phyloP scores from a whole-genome alignment of 2,888 invertebrate genomes.

The Lottia scabra region DNA sequence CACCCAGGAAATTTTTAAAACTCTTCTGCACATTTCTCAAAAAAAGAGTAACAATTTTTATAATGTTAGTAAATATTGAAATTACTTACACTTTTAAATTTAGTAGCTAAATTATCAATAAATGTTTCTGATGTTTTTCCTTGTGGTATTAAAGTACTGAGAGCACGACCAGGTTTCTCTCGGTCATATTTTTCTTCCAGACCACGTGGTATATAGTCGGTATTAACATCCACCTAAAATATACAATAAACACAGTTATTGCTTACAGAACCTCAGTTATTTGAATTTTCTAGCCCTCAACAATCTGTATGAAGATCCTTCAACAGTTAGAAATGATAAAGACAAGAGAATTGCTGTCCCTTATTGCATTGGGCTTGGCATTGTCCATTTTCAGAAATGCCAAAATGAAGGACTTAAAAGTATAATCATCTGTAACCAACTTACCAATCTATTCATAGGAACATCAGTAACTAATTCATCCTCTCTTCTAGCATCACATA shows the following conservation, averaged over 20 bases:
- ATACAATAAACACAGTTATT: neutral
- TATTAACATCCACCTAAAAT: conserved; percentile 54
- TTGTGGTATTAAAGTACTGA: conserved; percentile 56
- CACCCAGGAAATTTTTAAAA: no score
- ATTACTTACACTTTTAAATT: conserved; percentile 64
- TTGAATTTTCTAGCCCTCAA: no score
- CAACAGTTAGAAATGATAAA: no score
- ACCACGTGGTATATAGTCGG: conserved; percentile 57
- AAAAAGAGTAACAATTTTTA: no score
- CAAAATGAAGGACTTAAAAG: no score
- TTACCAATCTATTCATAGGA: conserved; percentile 51
- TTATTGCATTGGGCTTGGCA: no score
- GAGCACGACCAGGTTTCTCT: conserved; percentile 49
- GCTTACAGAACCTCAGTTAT: no score
- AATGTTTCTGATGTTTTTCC: conserved; percentile 61
- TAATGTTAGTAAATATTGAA: neutral
- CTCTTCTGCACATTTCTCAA: no score
- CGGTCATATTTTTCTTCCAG: conserved; percentile 45
- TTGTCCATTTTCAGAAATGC: no score
- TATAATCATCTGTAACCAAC: neutral
- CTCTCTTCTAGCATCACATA: conserved; percentile 63
- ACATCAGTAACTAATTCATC: conserved; percentile 59
- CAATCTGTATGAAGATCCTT: no score
- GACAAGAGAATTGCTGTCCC: no score
- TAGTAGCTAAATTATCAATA: conserved; percentile 51